Evolutionary conservation across 2,888 invertebrate species (phyloP), one percentile per base, ranked within the genome.

Genomic region (Tiliacea aurago): DNA sequence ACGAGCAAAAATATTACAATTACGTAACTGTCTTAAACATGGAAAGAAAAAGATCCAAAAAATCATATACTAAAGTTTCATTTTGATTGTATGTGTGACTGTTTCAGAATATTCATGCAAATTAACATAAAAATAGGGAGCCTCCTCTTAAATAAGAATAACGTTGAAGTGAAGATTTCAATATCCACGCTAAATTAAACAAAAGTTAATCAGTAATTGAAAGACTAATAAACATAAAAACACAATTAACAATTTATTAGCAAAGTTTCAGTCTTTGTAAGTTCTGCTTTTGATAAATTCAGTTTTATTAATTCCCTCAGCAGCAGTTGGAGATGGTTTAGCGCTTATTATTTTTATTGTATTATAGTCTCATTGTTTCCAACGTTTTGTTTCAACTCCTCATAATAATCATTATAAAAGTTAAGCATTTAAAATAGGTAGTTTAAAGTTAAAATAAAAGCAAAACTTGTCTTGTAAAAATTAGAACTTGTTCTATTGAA

Each of bases 181-280:
- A 20, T 6, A 43, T 15, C 11, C 18, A 11, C n/a, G 7, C 7
- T n/a, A 15, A 23, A 58, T n/a, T 43, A 23, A 62, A 62, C 47
- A 47, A 47, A 71, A 49, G 5, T 20, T 9, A 33, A 9, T 28
- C 28, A 28, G 28, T 76, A 0, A 56, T 49, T 56, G 0, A 37
- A 58, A 58, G 3, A 45, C 23, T 37, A 37, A 2, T 43, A 18
- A 56, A 33, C 4, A 10, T n/a, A 41, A 15, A 37, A 58, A 65
- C 49, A 51, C 23, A 59, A 51, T 69, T 28, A 51, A 47, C 51
- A 59, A 20, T 59, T 51, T 37, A 53, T 41, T 51, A 10, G 28
- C 37, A n/a, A 53, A 78, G 59, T 53, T 75, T 43, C 51, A 43
- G 49, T 49, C 55, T 70, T 78, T 68, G 51, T 63, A 18, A 53